These are phyloP conservation scores for Apolygus lucorum DNA, from an alignment of 1,140 invertebrate genomes.

Conservation along the genomic window DNA sequence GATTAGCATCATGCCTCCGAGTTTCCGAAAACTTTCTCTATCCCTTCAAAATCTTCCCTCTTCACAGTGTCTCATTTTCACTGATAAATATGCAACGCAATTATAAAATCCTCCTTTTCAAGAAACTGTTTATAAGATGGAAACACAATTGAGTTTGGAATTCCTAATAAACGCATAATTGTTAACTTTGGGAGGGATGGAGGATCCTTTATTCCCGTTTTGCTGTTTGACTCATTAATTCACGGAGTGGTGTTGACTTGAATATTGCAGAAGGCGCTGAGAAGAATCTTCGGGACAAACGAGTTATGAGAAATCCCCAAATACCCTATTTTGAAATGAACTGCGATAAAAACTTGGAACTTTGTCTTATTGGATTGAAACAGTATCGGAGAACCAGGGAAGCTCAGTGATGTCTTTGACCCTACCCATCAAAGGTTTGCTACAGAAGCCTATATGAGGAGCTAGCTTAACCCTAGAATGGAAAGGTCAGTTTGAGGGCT, in stretches of 20 bases:
- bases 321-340: no score
- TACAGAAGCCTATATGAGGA: no score
- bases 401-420: no score
- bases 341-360: no score
- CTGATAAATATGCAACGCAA: background rate
- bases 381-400: no score
- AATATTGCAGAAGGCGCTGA: background rate
- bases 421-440: no score
- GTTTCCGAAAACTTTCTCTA: background rate
- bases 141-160: background rate
- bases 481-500: no score
- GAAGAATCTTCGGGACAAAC: no score
- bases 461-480: no score
- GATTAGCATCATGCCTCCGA: background rate
- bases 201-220: background rate
- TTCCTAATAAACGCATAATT: background rate
- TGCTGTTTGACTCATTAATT: background rate
- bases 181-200: background rate
- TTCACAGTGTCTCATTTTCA: background rate
- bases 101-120: slow-evolving; percentile 1
- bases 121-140: slow-evolving; percentile 1
- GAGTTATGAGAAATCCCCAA: no score
- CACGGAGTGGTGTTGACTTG: background rate
- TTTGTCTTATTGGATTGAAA: no score
- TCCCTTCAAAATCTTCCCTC: background rate